Conservation (phyloP, 2,797 vertebrate species). For the Gallinago nigripennis region DNA sequence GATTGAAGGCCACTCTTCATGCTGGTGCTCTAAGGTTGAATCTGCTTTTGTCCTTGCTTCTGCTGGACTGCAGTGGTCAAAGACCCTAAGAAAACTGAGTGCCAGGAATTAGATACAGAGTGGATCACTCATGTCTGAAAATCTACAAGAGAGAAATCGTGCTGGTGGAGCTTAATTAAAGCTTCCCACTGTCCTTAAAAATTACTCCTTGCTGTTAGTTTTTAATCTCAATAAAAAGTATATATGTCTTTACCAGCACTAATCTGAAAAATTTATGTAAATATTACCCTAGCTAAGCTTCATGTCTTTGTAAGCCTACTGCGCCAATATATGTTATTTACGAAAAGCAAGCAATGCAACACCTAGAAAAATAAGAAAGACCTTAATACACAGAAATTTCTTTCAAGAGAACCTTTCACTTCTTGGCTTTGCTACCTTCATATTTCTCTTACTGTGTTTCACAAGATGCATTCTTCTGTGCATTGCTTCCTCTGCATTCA, state of each 20-base stretch:
- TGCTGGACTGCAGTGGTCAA: not conserved
- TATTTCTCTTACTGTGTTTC: not conserved
- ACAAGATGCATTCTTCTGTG: not conserved
- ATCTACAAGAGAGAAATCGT: not conserved
- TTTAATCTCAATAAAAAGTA: not conserved
- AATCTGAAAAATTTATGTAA: not conserved
- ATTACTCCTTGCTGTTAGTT: accelerated
- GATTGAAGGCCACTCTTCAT: not conserved
- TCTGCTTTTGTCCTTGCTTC: not conserved
- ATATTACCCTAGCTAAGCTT: not conserved
- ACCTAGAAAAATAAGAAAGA: not conserved
- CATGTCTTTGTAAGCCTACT: not conserved
- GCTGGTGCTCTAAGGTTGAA: not conserved
- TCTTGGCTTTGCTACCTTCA: not conserved
- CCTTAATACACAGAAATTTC: not conserved
- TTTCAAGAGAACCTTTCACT: not conserved
- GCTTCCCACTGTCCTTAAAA: not conserved
- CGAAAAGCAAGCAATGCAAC: not conserved
- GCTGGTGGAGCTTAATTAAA: not conserved
- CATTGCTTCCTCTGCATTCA: not conserved
- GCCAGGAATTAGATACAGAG: not conserved
- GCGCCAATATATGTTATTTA: not conserved
- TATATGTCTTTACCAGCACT: not conserved
- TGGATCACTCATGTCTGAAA: not conserved
- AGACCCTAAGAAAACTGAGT: not conserved